These are phyloP conservation scores for Trogon surrucura DNA, from an alignment of 2,113 vertebrate genomes.

Conservation along the genomic window DNA sequence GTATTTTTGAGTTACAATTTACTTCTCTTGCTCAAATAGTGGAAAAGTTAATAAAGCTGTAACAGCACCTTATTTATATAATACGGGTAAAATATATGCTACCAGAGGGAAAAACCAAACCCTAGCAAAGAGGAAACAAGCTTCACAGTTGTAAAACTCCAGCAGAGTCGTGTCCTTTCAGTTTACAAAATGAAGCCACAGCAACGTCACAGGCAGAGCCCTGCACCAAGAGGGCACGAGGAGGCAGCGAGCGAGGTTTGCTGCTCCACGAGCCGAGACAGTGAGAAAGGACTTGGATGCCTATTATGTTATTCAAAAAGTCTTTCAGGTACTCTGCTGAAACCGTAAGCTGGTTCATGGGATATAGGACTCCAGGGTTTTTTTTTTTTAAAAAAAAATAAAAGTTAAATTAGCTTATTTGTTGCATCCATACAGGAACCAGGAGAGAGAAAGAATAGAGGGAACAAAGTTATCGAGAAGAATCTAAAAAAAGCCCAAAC, in stretches of 20 bases:
- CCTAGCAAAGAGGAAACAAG: background rate
- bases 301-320: background rate
- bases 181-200: background rate
- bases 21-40: background rate
- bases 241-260: background rate
- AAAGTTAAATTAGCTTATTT: background rate
- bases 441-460: background rate
- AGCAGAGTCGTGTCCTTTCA: background rate
- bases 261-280: background rate
- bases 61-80: background rate
- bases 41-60: background rate
- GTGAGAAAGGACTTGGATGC: too few relatives aligned
- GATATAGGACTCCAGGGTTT: background rate
- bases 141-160: background rate
- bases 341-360: background rate
- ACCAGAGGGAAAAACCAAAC: background rate
- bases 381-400: background rate
- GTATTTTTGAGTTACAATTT: rapidly evolving
- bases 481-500: background rate
- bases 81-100: background rate
- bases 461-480: background rate
- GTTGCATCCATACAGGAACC: background rate
- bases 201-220: background rate
- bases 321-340: background rate
- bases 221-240: background rate